These are phyloP conservation scores for Anoplolepis gracilipes DNA, from an alignment of 1,140 invertebrate genomes.

Conservation along the genomic window DNA sequence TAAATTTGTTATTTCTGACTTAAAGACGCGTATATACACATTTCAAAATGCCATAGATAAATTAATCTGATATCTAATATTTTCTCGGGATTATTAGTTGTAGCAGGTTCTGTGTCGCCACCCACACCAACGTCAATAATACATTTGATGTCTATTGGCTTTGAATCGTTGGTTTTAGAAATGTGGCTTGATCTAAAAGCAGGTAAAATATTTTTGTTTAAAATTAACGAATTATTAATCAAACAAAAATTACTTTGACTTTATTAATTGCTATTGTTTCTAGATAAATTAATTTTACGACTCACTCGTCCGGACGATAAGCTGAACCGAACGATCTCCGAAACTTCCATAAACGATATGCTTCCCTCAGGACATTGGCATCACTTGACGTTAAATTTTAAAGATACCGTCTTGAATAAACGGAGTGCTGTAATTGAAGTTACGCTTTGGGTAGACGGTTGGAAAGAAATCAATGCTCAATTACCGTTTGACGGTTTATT, in stretches of 20 bases:
- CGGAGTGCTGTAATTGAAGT: slow-evolving; percentile 88
- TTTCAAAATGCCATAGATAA: slow-evolving; percentile 44
- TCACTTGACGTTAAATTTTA: slow-evolving; percentile 88
- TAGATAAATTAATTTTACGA: slow-evolving; percentile 86
- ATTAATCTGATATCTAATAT: slow-evolving; percentile 42
- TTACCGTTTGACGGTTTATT: slow-evolving; percentile 85
- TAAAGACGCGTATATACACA: slow-evolving; percentile 5
- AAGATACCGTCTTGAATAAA: slow-evolving; percentile 86
- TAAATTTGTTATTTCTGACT: slow-evolving; percentile 58
- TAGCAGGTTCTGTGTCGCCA: slow-evolving; percentile 80
- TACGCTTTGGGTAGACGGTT: slow-evolving; percentile 86
- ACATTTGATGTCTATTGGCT: slow-evolving; percentile 87
- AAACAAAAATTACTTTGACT: neutral
- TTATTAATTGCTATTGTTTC: slow-evolving; percentile 54
- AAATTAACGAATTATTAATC: neutral
- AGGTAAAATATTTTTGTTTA: slow-evolving; percentile 75
- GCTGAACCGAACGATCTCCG: slow-evolving; percentile 86
- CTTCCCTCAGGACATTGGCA: slow-evolving; percentile 87
- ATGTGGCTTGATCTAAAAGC: slow-evolving; percentile 85
- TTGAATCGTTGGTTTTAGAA: slow-evolving; percentile 86
- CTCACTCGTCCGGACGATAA: slow-evolving; percentile 87
- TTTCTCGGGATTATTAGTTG: slow-evolving; percentile 70
- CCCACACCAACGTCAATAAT: slow-evolving; percentile 83
- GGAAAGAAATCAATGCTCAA: slow-evolving; percentile 83
- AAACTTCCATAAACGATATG: slow-evolving; percentile 85